Percentiles rank a stretch among this genome's conserved stretches.
These are phyloP conservation scores for Clarias fuscus DNA, from an alignment of 2,797 vertebrate species.

Conservation along the genomic window DNA sequence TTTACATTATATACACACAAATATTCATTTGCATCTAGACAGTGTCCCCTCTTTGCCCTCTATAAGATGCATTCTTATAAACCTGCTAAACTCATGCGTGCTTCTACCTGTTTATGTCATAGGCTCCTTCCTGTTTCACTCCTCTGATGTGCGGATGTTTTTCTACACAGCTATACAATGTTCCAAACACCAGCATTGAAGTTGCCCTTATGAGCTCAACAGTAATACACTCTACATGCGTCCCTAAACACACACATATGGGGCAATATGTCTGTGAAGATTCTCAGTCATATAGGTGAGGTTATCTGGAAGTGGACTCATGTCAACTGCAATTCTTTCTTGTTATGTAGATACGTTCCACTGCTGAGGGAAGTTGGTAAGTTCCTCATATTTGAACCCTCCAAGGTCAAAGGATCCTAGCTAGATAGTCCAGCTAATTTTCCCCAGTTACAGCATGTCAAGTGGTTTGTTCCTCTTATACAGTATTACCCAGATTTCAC, in stretches of 20 bases:
- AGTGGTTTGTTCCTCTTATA: background rate
- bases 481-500: background rate
- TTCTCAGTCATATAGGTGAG: too few species aligned
- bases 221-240: background rate
- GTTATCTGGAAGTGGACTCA: too few species aligned
- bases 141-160: conserved; percentile 15
- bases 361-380: too few species aligned
- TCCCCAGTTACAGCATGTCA: background rate
- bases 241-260: background rate
- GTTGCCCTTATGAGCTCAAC: background rate
- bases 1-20: background rate
- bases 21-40: background rate
- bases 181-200: background rate
- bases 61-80: background rate
- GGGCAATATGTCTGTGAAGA: too few species aligned
- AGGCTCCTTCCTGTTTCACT: conserved; percentile 5
- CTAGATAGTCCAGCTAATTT: too few species aligned
- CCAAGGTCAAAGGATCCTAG: too few species aligned
- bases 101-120: conserved; percentile 16
- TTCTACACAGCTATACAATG: background rate
- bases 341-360: too few species aligned
- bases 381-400: too few species aligned
- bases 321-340: too few species aligned
- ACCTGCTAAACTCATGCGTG: background rate
- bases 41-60: background rate